Conservation (phyloP, 2,797 vertebrate species). For the Cheracebus regulus region DNA sequence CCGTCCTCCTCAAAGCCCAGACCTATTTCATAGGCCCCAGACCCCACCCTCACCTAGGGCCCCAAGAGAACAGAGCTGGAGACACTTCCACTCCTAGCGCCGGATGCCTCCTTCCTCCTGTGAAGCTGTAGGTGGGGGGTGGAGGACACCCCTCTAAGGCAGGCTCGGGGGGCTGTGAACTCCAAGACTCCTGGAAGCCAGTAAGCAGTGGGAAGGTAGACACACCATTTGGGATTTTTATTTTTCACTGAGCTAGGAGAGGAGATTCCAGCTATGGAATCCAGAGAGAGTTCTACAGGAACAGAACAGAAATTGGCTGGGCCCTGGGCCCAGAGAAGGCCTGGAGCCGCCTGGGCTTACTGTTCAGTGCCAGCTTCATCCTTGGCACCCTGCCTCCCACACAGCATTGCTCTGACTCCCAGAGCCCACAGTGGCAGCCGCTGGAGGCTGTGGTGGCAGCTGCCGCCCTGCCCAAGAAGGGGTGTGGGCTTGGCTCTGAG, state of each 20-base stretch:
- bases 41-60: not conserved
- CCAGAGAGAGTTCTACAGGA: constrained; percentile 55
- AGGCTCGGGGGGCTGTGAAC: not conserved
- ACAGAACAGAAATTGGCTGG: constrained; percentile 61
- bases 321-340: constrained; percentile 54
- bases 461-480: constrained; percentile 1
- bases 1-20: not conserved
- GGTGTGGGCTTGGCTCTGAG: not conserved
- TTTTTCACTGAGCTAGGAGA: constrained; percentile 38
- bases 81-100: not conserved
- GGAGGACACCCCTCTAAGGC: not conserved
- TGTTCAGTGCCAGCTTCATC: constrained; percentile 60
- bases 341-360: constrained; percentile 18
- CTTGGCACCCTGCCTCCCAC: constrained; percentile 48
- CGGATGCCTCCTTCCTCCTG: not conserved
- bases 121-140: not conserved
- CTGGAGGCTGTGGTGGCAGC: constrained; percentile 12
- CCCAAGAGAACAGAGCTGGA: not conserved
- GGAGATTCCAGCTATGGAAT: constrained; percentile 64
- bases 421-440: constrained; percentile 30
- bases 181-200: not conserved
- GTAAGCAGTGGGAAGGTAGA: not conserved
- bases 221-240: constrained; percentile 57
- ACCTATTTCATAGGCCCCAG: not conserved
- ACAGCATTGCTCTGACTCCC: not conserved